Evolutionary conservation across 2,888 invertebrate genomes (phyloP).

Genomic region (Ditula angustiorana): DNA sequence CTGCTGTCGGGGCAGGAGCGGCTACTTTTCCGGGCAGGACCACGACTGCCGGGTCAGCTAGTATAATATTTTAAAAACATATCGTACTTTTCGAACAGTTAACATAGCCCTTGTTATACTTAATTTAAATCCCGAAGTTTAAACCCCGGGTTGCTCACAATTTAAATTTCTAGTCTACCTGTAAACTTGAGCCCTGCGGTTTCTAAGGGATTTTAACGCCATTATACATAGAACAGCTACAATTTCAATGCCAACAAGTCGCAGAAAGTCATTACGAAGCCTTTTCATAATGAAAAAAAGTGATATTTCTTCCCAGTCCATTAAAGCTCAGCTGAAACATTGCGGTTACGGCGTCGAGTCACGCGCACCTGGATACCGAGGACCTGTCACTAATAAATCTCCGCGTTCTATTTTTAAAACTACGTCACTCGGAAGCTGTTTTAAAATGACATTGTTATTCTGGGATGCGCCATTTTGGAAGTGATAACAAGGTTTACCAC

Average conservation of each 20-base stretch:
- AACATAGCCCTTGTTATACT: too few relatives aligned
- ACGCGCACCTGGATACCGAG: conserved; percentile 34
- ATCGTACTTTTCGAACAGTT: too few relatives aligned
- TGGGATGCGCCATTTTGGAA: conserved; percentile 31
- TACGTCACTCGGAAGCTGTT: conserved; percentile 38
- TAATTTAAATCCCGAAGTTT: too few relatives aligned
- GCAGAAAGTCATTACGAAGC: background rate
- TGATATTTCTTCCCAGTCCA: conserved; percentile 10
- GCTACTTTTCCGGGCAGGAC: too few relatives aligned
- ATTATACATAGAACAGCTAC: background rate
- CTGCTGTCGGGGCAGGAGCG: too few relatives aligned
- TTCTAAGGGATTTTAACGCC: too few relatives aligned
- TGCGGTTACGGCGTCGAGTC: conserved; percentile 1
- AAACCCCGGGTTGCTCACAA: too few relatives aligned
- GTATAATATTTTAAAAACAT: too few relatives aligned
- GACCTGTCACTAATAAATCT: conserved; percentile 39
- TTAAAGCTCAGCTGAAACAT: background rate
- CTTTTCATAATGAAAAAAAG: background rate
- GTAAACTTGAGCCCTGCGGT: too few relatives aligned
- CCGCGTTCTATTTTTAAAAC: conserved; percentile 24
- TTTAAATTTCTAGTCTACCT: too few relatives aligned
- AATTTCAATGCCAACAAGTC: background rate
- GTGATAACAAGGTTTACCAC: conserved; percentile 38
- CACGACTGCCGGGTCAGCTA: too few relatives aligned
- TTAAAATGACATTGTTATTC: conserved; percentile 40